Base-by-base conservation (phyloP, 2,797 vertebrate genomes). In the Staurois parvus region DNA sequence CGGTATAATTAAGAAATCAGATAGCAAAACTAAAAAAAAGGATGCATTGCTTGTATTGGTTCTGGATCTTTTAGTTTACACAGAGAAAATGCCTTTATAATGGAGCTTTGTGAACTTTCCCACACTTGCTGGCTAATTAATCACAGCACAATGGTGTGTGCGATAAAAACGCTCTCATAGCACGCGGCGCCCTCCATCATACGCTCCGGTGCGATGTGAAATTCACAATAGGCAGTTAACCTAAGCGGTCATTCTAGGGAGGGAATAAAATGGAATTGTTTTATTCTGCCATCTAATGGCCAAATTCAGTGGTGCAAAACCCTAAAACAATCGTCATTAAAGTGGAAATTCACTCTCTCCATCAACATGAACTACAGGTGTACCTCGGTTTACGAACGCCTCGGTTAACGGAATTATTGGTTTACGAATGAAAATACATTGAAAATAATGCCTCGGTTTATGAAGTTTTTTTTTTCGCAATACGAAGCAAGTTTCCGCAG, bases 121-220 rank as follows among this genome's bases (percentile, higher is more conserved):
- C 79, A 81, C 79, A 81, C 79, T 81, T 81, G 79, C 70, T 56
- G 26, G 67, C 9, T 62, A 28, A 81, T 81, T 56, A 81, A 81
- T 81, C 79, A 72, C 79, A 56, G 78, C 17, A n/a, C 78, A 32
- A 48, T 21, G 48, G 52, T 28, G 70, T 62, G n/a, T 34, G 45
- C 32, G 70, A 42, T 42, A 34, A 72, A 72, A 40, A n/a, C 24
- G 37, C 34, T 40, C 37, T 40, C 37, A 24, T 13, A 12, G 34
- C 5, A 37, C 4, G 17, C 17, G 37, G 19, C 19, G 17, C 19
- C 17, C 42, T 9, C 24, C 10, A 67, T 13, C 32, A 68, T 9
- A 26, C n/a, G 13, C 76, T 59, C 12, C 2, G 45, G 37, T n/a
- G 29, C 0, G 29, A 21, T 52, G 42, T 2, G 42, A 34, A 56